Evolutionary conservation across 2,113 vertebrate genomes (phyloP), one percentile per base, ranked within the genome.

Genomic region (Pionites leucogaster): DNA sequence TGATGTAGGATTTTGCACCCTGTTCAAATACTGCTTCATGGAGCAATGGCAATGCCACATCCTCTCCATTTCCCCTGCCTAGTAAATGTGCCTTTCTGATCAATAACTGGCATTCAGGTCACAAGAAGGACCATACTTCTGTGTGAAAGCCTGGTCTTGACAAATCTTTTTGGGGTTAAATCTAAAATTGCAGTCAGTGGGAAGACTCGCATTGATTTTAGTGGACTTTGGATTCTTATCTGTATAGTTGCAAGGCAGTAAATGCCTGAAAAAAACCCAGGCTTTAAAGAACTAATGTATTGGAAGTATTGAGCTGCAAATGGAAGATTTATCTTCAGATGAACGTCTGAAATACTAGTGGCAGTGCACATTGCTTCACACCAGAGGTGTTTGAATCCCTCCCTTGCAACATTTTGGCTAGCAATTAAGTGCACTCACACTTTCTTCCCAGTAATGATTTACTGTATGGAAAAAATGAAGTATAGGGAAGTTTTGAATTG

Each of bases 311-410:
- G 90, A 91, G 60, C 57, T 83, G 47, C 29, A 83, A 57, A 47
- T 33, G 31, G 76, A 67, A 93, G 46, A 14, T 33, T 37, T 67
- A 42, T 63, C 44, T 77, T 44, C 64, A 70, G 50, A 31, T 17
- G 37, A 77, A 46, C 53, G 33, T 71, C 11, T 80, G 62, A 35
- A 59, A n/a, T 59, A 63, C 50, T 2, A 12, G 28, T 41, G 22
- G 60, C 42, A 77, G 14, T 7, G 6, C 5, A 3, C 0, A 0
- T 10, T 10, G 4, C 64, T 42, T 53, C 67, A 33, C 8, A 31
- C 28, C 25, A 42, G 33, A 1, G 12, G 39, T 44, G 28, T 42
- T 79, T 57, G 55, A 60, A 60, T 75, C 28, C 44, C 31, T 5
- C 5, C n/a, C 35, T 86, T 5, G 1, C 29, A 68, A 29, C 17